These are phyloP conservation scores for Ceryle rudis DNA, from an alignment of 2,797 vertebrate genomes.

Conservation along the genomic window DNA sequence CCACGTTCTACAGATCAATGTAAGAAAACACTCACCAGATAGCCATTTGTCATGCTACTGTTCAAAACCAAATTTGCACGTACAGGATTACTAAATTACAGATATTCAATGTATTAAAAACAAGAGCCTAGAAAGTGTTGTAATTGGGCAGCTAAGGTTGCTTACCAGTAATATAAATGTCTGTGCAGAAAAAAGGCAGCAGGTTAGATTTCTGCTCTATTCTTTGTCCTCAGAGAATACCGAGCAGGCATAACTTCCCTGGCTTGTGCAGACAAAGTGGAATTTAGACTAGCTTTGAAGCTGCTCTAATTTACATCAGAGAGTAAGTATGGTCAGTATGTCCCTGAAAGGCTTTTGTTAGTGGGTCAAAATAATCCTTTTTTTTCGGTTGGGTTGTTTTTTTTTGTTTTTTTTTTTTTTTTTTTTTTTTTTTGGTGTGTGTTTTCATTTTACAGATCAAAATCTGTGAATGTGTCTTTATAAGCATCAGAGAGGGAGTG, in stretches of 20 bases:
- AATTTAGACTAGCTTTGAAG: slow-evolving; percentile 31
- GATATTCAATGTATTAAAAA: neutral
- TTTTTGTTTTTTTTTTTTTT: no score
- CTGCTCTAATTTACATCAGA: slow-evolving; percentile 14
- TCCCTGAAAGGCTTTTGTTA: neutral
- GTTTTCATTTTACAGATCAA: neutral
- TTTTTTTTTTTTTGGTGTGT: no score
- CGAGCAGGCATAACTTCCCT: neutral
- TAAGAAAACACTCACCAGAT: neutral
- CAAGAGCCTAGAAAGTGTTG: neutral
- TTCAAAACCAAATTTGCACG: neutral
- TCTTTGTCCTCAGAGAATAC: neutral
- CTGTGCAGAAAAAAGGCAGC: neutral
- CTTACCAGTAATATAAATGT: neutral
- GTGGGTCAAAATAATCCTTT: neutral
- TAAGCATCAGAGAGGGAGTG: neutral
- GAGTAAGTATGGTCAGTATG: neutral
- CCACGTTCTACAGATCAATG: neutral
- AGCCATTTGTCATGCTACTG: neutral
- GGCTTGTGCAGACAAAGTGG: neutral
- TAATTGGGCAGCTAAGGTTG: neutral
- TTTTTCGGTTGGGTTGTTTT: neutral
- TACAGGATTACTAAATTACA: neutral
- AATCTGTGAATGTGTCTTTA: neutral
- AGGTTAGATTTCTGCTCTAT: neutral